Evolutionary conservation across 2,888 invertebrate species (phyloP).

Genomic region (Tanypteryx hageni): DNA sequence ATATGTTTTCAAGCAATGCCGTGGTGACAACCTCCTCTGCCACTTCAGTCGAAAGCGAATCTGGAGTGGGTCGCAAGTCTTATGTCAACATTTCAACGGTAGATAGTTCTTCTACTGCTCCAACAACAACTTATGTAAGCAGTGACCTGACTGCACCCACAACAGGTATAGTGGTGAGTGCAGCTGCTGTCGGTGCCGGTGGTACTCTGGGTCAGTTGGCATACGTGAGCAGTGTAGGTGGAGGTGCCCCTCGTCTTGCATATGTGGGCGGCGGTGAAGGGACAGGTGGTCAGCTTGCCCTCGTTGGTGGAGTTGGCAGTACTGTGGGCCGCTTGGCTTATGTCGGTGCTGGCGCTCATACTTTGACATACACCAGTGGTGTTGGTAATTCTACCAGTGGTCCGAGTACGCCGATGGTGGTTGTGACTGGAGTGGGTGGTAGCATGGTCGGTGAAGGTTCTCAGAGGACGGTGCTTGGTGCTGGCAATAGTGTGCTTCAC

Average conservation of each 20-base stretch:
- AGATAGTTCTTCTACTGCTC: conserved; percentile 23
- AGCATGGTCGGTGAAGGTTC: conserved; percentile 42
- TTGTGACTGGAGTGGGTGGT: conserved; percentile 46
- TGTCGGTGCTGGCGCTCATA: conserved; percentile 36
- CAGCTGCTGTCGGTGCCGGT: background rate
- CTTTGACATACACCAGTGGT: conserved; percentile 22
- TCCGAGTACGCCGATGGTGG: conserved; percentile 42
- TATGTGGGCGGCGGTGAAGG: conserved; percentile 46
- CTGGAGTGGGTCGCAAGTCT: conserved; percentile 29
- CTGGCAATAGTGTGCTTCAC: conserved; percentile 54
- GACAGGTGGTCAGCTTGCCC: conserved; percentile 39
- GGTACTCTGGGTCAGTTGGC: conserved; percentile 37
- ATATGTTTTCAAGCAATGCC: conserved; percentile 31
- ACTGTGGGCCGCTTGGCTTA: conserved; percentile 44
- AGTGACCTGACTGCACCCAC: conserved; percentile 61
- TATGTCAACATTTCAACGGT: conserved; percentile 15
- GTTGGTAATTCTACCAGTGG: conserved; percentile 25
- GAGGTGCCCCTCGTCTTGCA: conserved; percentile 44
- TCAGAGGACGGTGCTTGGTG: conserved; percentile 52
- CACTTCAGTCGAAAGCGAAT: conserved; percentile 25
- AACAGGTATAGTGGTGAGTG: conserved; percentile 46
- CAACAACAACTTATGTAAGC: conserved; percentile 30
- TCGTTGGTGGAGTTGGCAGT: conserved; percentile 52
- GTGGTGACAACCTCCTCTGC: conserved; percentile 21
- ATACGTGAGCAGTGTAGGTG: conserved; percentile 50